Evolutionary conservation across 1,140 invertebrate genomes (phyloP).

Genomic region (Melanaphis sacchari): DNA sequence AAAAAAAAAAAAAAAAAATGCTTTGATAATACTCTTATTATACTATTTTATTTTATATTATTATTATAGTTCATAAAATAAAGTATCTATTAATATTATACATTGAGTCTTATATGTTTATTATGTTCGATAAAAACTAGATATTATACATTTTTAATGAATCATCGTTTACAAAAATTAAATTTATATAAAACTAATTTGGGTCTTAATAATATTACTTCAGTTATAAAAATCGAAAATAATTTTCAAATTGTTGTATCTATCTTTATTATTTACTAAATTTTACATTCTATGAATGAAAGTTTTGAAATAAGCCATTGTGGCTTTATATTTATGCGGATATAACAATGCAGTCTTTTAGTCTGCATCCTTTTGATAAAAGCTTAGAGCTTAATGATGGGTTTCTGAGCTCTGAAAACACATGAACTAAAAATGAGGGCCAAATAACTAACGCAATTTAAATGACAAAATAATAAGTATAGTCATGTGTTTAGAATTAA

Average conservation of each 20-base stretch:
- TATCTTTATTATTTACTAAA: background rate
- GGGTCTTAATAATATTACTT: background rate
- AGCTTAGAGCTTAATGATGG: slow-evolving; percentile 29
- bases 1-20: no score
- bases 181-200: background rate
- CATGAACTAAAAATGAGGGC: background rate
- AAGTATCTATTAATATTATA: background rate
- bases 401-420: background rate
- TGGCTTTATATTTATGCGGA: slow-evolving; percentile 8
- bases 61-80: background rate
- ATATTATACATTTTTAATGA: background rate
- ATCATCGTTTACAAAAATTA: background rate
- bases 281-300: background rate
- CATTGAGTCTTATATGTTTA: background rate
- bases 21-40: no score
- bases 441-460: slow-evolving; percentile 25
- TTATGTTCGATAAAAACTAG: no score
- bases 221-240: background rate
- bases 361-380: background rate
- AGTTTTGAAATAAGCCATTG: slow-evolving; percentile 40
- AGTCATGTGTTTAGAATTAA: background rate
- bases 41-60: no score
- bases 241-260: background rate
- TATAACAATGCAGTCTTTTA: background rate
- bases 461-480: slow-evolving; percentile 29